Evolutionary conservation across 2,113 vertebrate genomes (phyloP), one percentile per base, ranked within the genome.

Genomic region (Chauna torquata): DNA sequence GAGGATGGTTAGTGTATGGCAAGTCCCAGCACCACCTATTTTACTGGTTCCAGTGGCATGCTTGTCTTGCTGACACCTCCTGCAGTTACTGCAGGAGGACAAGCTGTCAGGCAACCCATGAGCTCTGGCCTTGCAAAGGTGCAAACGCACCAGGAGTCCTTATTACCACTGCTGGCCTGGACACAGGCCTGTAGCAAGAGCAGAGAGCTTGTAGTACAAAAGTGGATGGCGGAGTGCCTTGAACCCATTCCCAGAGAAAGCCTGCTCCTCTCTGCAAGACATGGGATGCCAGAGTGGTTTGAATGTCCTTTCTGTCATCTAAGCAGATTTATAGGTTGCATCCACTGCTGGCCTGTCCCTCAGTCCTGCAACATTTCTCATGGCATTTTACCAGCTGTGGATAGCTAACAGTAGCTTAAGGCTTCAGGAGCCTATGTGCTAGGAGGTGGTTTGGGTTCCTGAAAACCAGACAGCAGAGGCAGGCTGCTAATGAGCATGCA

Each of bases 141-240:
- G 42, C 2, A 3, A 74, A 70, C 0, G 1, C 30, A 36, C 16
- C 22, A 44, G 3, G 4, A 2, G 1, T 50, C 50, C 38, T 58
- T 70, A 58, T 19, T 42, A 16, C 27, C 34, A n/a, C 12, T 11
- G 11, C 59, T 89, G 8, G 0, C 50, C 40, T 25, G 38, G 40
- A 81, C n/a, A 24, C 23, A 66, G 42, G 58, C 9, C 38, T n/a
- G 18, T 1, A 50, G 47, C 17, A 64, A 44, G 0, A 75, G 24
- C 19, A 72, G 36, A 61, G 20, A 50, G 11, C 9, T 3, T 20
- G 8, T 42, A 45, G 59, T 42, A 59, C 15, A n/a, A 16, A 71
- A 93, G 16, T 9, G 36, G 30, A 45, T 71, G 19, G 16, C 17
- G 12, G 18, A 84, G 61, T 0, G 2, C 14, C 16, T 71, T 55